phyloP scores from a whole-genome alignment of 2,888 invertebrate species.

The Hypena proboscidalis region DNA sequence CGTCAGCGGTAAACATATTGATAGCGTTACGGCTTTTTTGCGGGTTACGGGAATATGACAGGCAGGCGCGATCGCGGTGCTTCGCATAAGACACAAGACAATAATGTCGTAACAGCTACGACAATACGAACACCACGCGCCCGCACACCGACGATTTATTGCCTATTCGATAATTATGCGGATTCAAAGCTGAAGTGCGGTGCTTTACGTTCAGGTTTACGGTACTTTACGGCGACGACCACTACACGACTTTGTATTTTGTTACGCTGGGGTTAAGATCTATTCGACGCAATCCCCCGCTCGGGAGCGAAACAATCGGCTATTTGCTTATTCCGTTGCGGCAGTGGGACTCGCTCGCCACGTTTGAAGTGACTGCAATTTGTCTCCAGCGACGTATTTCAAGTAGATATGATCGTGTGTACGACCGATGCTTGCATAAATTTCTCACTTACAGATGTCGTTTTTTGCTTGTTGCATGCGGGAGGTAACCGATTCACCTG shows the following conservation, averaged over 20 bases:
- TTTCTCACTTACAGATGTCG: conserved; percentile 74
- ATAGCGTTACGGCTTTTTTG: conserved; percentile 52
- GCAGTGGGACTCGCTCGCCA: conserved; percentile 66
- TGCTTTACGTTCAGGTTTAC: conserved; percentile 71
- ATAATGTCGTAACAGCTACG: conserved; percentile 52
- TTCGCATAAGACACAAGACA: conserved; percentile 37
- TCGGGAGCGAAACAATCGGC: conserved; percentile 65
- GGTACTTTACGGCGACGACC: conserved; percentile 64
- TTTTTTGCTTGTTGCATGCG: conserved; percentile 67
- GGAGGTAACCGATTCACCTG: conserved; percentile 78
- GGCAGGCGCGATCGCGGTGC: conserved; percentile 20
- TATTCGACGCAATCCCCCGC: conserved; percentile 46
- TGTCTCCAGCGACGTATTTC: conserved; percentile 77
- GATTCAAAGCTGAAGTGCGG: conserved; percentile 73
- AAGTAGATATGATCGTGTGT: conserved; percentile 81
- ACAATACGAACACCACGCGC: conserved; percentile 45
- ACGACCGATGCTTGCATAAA: conserved; percentile 71
- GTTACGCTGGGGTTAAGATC: conserved; percentile 58
- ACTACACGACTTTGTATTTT: conserved; percentile 67
- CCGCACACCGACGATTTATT: conserved; percentile 71
- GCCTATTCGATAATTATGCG: conserved; percentile 79
- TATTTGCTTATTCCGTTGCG: conserved; percentile 70
- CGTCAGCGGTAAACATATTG: conserved; percentile 47
- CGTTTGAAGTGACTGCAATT: conserved; percentile 81
- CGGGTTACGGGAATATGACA: conserved; percentile 44